These are phyloP conservation scores for Platysternon megacephalum DNA, from an alignment of 2,113 vertebrate species.

Conservation along the genomic window DNA sequence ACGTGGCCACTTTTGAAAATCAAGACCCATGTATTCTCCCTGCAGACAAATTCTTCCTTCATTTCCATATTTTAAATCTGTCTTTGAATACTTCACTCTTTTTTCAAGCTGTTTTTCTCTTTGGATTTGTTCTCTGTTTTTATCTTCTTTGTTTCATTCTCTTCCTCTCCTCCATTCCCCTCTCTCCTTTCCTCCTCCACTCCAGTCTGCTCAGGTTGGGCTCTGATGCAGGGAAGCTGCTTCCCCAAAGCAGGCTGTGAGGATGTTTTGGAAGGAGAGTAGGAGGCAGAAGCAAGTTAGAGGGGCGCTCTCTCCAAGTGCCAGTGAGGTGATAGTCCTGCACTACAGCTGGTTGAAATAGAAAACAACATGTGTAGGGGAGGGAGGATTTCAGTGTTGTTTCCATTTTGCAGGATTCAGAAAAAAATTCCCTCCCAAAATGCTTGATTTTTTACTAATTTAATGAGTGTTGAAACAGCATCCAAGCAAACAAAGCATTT, in stretches of 20 bases:
- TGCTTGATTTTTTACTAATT: neutral
- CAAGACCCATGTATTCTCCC: neutral
- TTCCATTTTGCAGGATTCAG: neutral
- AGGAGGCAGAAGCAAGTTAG: no score
- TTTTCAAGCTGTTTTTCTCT: neutral
- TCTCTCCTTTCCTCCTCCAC: neutral
- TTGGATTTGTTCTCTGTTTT: neutral
- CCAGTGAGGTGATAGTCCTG: no score
- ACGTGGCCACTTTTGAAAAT: neutral
- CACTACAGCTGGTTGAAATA: no score
- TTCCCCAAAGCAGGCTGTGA: no score
- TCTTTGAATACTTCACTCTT: neutral
- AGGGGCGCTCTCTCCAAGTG: no score
- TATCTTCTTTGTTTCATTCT: neutral
- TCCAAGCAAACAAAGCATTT: neutral
- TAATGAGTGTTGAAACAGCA: neutral
- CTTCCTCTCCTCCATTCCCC: neutral
- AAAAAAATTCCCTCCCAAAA: neutral
- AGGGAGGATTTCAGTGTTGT: neutral
- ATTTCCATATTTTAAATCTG: neutral
- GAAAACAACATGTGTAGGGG: no score
- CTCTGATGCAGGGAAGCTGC: no score
- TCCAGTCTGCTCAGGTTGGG: neutral
- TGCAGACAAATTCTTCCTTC: neutral
- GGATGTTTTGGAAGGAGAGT: no score